Base-by-base conservation (phyloP, 2,113 vertebrate species). In the Guaruba guarouba region DNA sequence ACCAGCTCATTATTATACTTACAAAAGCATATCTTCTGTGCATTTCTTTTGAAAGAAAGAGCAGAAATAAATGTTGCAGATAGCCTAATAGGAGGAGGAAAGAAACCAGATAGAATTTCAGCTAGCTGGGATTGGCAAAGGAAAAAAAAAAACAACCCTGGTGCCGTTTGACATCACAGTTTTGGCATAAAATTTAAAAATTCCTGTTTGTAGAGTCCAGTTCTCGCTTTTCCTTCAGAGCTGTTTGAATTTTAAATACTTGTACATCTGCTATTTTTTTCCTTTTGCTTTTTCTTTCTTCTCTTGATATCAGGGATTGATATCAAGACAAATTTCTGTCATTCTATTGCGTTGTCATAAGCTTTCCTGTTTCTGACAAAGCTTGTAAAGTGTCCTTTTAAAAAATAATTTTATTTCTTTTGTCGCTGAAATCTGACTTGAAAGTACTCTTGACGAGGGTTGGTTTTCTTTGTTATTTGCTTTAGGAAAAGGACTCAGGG, bases 231-330 rank as follows among this genome's bases (percentile, higher is more conserved):
- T 73, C 10, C 22, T 79, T 89, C 46, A 49, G 54, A 75, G 22
- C 62, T 82, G 49, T 43, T n/a, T 89, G 93, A 82, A 69, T 95
- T 86, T 88, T 51, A 88, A 92, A n/a, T 70, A 28, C 13, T 74
- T 39, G 24, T 77, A 31, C 46, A 77, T 67, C 15, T 88, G 75
- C 51, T 85, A 11, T 37, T 44, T 74, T 90, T 71, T 62, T 15
- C 0, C 7, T 92, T 89, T 86, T 13, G 14, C 74, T 94, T 91
- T 86, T 88, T 39, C 22, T 93, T 92, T 95, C 15, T 81, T 3
- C 2, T 76, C 24, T 76, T 67, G 10, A 24, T 85, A 64, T 82
- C 37, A 31, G 52, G 70, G 22, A 39, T 33, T 41, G 39, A 11
- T 78, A 52, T 4, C 4, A 20, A 90, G 75, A 20, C 25, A 35